phyloP scores from a whole-genome alignment of 2,113 vertebrate species.

The Toxostoma redivivum region DNA sequence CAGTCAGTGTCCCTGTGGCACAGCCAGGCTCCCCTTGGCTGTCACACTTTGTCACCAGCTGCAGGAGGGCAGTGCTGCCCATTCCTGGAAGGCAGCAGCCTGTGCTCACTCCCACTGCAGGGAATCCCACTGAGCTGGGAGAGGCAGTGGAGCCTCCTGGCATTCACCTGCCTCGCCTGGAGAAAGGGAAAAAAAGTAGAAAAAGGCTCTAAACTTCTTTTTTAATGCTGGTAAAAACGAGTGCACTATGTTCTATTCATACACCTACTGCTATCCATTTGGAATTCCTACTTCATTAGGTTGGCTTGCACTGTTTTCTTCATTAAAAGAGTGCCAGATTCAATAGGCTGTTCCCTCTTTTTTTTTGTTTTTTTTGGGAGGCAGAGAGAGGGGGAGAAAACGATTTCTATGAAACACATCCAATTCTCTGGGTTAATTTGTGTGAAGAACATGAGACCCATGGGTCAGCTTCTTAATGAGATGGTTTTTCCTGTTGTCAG shows the following conservation, averaged over 20 bases:
- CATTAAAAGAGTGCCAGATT: constrained; percentile 3
- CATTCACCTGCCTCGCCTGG: not conserved
- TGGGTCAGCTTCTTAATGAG: constrained; percentile 24
- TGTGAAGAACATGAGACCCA: not conserved
- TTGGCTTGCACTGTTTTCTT: not conserved
- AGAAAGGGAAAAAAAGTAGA: not conserved
- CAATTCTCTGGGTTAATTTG: constrained; percentile 32
- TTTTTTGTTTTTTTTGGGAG: not conserved
- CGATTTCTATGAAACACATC: not conserved
- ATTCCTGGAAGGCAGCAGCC: not conserved
- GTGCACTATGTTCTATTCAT: not conserved
- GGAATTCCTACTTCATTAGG: constrained; percentile 25
- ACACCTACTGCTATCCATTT: not conserved
- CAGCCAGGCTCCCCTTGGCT: not conserved
- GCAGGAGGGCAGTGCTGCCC: not conserved
- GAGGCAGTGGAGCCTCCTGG: not conserved
- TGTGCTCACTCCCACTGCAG: not conserved
- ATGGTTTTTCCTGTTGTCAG: not conserved
- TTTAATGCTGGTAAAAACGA: not conserved
- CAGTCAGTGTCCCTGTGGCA: not conserved
- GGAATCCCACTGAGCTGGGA: not conserved
- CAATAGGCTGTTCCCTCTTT: not conserved
- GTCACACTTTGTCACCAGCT: not conserved
- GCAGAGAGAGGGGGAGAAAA: not conserved
- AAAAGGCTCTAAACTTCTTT: not conserved